Evolutionary conservation across 2,888 invertebrate genomes (phyloP), one percentile per base, ranked within the genome.

Genomic region (Ryuthela nishihirai): DNA sequence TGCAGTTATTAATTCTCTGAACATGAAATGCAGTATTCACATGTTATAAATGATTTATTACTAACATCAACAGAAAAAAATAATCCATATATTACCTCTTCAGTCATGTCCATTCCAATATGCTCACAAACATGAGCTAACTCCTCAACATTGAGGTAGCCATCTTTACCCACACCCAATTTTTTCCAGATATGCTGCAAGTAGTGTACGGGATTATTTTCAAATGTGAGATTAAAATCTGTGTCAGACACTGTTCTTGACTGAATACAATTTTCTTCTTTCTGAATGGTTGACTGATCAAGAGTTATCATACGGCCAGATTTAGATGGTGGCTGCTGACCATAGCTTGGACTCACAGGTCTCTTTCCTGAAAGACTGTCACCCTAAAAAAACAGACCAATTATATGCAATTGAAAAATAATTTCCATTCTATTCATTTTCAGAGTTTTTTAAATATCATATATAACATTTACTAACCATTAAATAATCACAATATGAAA

Each of bases 51-150:
- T n/a, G n/a, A n/a, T n/a, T n/a, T n/a, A n/a, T n/a, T n/a, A n/a
- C n/a, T n/a, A n/a, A n/a, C n/a, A n/a, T n/a, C n/a, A n/a, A n/a
- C n/a, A n/a, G n/a, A n/a, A n/a, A n/a, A n/a, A n/a, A n/a, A n/a
- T n/a, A n/a, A n/a, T n/a, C n/a, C n/a, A n/a, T n/a, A n/a, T n/a
- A n/a, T n/a, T n/a, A 85, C 83, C 71, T 82, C 81, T 66, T 81
- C 80, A 17, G 83, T 81, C 71, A 83, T 77, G 66, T 82, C 81
- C 72, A 83, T 79, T 52, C 84, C 84, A 59, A 84, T 82, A 61
- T 82, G 82, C 69, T 82, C 79, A 70, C 83, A 85, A 44, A 85
- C 82, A 62, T 77, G 74, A 65, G 80, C 79, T 67, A 85, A 76
- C 70, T 85, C 83, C 43, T 76, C 76, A 67, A 81, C 78, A 71